Base-by-base conservation (phyloP, 2,797 vertebrate species). In the Trichosurus vulpecula region DNA sequence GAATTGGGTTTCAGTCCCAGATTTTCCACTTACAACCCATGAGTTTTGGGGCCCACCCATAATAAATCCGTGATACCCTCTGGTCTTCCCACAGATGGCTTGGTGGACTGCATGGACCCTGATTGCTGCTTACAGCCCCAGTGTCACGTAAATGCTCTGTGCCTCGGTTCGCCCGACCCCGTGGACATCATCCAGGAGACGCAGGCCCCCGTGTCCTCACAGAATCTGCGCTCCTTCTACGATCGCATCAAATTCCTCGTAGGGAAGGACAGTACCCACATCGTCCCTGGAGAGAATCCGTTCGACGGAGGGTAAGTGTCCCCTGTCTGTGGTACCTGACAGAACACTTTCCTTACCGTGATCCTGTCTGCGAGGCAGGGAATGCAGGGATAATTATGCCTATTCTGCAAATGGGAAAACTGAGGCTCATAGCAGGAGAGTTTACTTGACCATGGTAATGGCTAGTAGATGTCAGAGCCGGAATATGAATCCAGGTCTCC, bases 91-190 rank as follows among this genome's bases (percentile, higher is more conserved):
- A 14, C 98, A 99, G 99, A 99, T 98, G 99, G 99, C 91, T 98
- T 99, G 97, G 98, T 99, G 96, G 99, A 99, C 98, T 99, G 99
- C 98, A 99, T 99, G 99, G 99, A 99, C 98, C 99, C 99, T 4
- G 99, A 99, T 98, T 99, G 99, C 99, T 99, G 99, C 98, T 98
- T 99, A 92, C 99, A 99, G 98, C 98, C 99, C 0, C 98, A 99
- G 81, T 99, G 99, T 98, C 99, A 99, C 66, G 90, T 98, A 98
- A 99, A 98, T 22, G 97, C 99, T 0, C 98, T 99, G 96, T 99
- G 99, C 97, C 98, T 99, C 98, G 99, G 99, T 90, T 99, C 99
- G 4, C 99, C 99, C 0, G 99, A 99, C 97, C 99, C 99, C 1
- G 98, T 99, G 98, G 99, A 99, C 97, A 99, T 99, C 98, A 99